Percentiles rank a stretch among this genome's conserved stretches.
phyloP scores from a whole-genome alignment of 1,140 invertebrate species.

The Coelopa frigida region DNA sequence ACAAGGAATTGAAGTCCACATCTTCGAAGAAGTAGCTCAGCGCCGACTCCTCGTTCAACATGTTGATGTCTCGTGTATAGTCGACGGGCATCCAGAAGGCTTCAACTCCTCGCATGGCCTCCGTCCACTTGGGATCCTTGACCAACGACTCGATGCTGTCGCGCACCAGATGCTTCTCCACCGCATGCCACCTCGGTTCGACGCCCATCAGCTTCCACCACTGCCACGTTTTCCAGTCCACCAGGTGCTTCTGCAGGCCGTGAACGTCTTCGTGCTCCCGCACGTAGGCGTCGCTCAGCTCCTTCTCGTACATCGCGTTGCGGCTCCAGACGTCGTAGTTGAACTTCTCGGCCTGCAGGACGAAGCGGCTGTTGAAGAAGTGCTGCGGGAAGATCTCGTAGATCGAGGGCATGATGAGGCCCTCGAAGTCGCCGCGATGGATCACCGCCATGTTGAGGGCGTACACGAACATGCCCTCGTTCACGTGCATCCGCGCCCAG shows the following conservation, averaged over 20 bases:
- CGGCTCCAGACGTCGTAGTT: constrained; percentile 4
- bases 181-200: background rate
- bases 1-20: constrained; percentile 55
- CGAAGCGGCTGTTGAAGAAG: constrained; percentile 44
- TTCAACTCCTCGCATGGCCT: background rate
- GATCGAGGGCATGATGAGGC: constrained; percentile 50
- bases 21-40: constrained; percentile 59
- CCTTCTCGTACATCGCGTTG: constrained; percentile 5
- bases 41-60: constrained; percentile 39
- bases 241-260: background rate
- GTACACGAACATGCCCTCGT: too few species aligned
- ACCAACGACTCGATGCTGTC: constrained; percentile 25
- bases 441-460: constrained; percentile 49
- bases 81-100: constrained; percentile 3
- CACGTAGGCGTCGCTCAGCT: background rate
- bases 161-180: background rate
- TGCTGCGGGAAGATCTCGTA: too few species aligned
- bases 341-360: constrained; percentile 4
- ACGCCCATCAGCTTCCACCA: constrained; percentile 10
- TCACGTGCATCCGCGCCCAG: constrained; percentile 49
- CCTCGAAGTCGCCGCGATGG: constrained; percentile 48
- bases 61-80: constrained; percentile 48
- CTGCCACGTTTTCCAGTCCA: constrained; percentile 11
- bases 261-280: constrained; percentile 3
- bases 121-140: constrained; percentile 45